Evolutionary conservation across 2,797 vertebrate genomes (phyloP), one percentile per base, ranked within the genome.

Genomic region (Bradypus variegatus): DNA sequence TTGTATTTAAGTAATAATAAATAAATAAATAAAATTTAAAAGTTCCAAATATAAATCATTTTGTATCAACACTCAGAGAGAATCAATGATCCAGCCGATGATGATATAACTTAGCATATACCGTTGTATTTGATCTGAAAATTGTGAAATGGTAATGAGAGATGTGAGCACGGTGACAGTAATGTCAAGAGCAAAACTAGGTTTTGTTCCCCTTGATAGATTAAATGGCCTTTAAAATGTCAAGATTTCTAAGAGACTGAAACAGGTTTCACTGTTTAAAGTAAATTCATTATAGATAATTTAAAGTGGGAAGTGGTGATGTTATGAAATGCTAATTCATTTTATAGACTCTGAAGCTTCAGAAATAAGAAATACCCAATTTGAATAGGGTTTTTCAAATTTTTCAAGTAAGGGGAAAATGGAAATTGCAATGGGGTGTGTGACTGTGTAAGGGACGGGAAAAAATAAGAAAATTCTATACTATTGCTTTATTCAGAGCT

Each of bases 391-490:
- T 29, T 69, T 94, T 65, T 25, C 4, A 64, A 21, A 8, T 19
- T 15, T 25, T n/a, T 73, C 19, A 53, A 67, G 33, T 16, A 19
- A 77, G 31, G 19, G 36, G 19, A 58, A 48, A 25, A 36, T 15
- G 72, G 25, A 78, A 84, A 45, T 65, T 45, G 23, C 11, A 73
- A 6, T 11, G 6, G 16, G 15, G 7, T 31, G 9, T 27, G 36
- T 12, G 21, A 16, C 3, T 8, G 8, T 19, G 15, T n/a, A 19
- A 4, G 7, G 8, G 5, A 15, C 36, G 15, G 78, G 50, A 25
- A 53, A 55, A 7, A 29, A 33, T 8, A 15, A 48, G 5, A 75
- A 72, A 45, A 13, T 2, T 8, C 1, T 1, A 31, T 2, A 8
- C 11, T n/a, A 0, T 33, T 18, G 27, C 9, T 62, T 72, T 36